These are phyloP conservation scores for Drosophila basisetae DNA, from an alignment of 2,888 invertebrate species.

Conservation along the genomic window DNA sequence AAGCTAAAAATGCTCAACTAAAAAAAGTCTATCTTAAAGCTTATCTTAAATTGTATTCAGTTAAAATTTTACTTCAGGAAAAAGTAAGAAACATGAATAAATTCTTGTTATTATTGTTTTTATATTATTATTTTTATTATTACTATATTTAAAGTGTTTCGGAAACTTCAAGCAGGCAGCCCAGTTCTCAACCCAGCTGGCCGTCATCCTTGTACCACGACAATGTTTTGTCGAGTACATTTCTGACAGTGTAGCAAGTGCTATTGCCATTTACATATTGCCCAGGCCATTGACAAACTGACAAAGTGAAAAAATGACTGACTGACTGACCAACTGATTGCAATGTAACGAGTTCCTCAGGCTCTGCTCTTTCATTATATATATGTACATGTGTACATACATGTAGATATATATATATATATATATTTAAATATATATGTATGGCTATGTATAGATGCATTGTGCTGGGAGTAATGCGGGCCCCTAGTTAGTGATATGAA, in stretches of 20 bases:
- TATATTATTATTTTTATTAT: too few relatives aligned
- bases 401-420: neutral
- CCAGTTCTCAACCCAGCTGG: too few relatives aligned
- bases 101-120: neutral
- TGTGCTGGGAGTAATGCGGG: conserved; percentile 41
- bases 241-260: neutral
- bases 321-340: conserved; percentile 55
- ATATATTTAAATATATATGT: neutral
- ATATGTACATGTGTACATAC: neutral
- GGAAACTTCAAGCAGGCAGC: too few relatives aligned
- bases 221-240: neutral
- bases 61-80: too few relatives aligned
- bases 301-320: conserved; percentile 38
- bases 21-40: neutral
- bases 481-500: conserved; percentile 35
- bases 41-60: neutral
- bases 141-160: too few relatives aligned
- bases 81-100: neutral
- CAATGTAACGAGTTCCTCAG: conserved; percentile 40
- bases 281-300: conserved; percentile 29
- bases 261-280: neutral
- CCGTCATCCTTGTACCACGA: too few relatives aligned
- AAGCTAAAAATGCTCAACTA: neutral
- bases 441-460: neutral
- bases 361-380: conserved; percentile 56